Conservation (phyloP, 2,797 vertebrate genomes). For the Alca torda region DNA sequence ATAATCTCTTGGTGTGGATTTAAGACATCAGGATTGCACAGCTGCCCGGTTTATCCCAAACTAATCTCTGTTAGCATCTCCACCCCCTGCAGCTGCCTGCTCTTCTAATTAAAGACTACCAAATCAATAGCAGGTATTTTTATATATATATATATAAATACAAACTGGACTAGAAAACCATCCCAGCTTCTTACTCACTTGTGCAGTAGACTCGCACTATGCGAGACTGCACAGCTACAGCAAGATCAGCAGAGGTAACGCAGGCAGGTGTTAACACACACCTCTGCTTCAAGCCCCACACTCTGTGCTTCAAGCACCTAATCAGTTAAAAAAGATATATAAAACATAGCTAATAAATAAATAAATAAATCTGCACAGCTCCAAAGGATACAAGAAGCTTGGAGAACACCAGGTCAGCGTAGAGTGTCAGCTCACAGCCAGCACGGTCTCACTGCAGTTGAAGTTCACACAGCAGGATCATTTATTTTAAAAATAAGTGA, state of each 20-base stretch:
- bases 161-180: neutral
- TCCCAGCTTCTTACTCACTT: neutral
- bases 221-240: neutral
- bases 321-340: neutral
- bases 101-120: neutral
- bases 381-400: neutral
- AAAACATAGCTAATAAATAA: neutral
- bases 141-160: neutral
- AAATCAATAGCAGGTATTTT: neutral
- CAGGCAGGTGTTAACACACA: neutral
- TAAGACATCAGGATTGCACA: neutral
- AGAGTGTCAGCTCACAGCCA: neutral
- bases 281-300: neutral
- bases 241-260: neutral
- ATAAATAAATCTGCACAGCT: neutral
- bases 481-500: conserved; percentile 69
- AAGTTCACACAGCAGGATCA: conserved; percentile 37
- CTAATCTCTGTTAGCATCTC: neutral
- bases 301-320: neutral
- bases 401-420: neutral
- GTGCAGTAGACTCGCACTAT: fast-evolving
- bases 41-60: neutral
- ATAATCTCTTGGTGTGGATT: neutral
- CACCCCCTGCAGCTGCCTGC: neutral
- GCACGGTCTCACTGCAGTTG: neutral